A percentile compares a stretch with the other conserved stretches of the same genome.
Conservation (phyloP, 2,888 invertebrate genomes). For the Chloroclysta siterata region DNA sequence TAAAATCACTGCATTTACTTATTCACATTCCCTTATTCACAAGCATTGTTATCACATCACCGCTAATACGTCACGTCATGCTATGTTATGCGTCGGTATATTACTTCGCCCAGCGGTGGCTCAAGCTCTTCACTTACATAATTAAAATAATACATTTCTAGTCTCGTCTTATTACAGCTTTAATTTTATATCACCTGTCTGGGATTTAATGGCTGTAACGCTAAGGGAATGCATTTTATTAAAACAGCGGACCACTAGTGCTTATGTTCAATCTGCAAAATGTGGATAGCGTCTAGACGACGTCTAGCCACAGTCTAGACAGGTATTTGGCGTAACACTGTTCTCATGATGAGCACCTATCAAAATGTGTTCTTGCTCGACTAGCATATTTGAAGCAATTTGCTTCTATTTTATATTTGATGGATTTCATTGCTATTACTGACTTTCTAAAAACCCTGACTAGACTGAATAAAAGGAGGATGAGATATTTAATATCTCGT, state of each 20-base stretch:
- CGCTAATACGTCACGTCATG: constrained; percentile 40
- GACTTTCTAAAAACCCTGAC: constrained; percentile 2
- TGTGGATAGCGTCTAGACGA: constrained; percentile 77
- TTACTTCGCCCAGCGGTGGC: constrained; percentile 37
- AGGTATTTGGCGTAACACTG: constrained; percentile 76
- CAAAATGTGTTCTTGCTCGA: constrained; percentile 61
- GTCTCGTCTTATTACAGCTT: constrained; percentile 16
- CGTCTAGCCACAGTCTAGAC: constrained; percentile 83
- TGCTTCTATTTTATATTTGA: constrained; percentile 8
- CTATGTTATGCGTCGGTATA: constrained; percentile 36
- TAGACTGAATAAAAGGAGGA: constrained; percentile 2
- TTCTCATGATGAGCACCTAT: constrained; percentile 69
- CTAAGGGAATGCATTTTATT: constrained; percentile 41
- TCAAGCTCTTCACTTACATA: constrained; percentile 36
- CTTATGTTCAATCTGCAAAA: constrained; percentile 64
- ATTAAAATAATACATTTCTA: constrained; percentile 23
- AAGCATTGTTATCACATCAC: constrained; percentile 44
- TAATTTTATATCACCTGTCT: constrained; percentile 30
- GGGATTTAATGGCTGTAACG: constrained; percentile 34
- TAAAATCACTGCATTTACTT: constrained; percentile 48
- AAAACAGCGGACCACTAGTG: constrained; percentile 46
- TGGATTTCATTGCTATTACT: background rate
- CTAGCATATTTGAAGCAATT: constrained; percentile 50
- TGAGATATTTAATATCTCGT: background rate
- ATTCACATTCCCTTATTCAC: constrained; percentile 40